Base-by-base conservation (phyloP, 1,140 invertebrate genomes). In the Pseudomyrmex concolor region DNA sequence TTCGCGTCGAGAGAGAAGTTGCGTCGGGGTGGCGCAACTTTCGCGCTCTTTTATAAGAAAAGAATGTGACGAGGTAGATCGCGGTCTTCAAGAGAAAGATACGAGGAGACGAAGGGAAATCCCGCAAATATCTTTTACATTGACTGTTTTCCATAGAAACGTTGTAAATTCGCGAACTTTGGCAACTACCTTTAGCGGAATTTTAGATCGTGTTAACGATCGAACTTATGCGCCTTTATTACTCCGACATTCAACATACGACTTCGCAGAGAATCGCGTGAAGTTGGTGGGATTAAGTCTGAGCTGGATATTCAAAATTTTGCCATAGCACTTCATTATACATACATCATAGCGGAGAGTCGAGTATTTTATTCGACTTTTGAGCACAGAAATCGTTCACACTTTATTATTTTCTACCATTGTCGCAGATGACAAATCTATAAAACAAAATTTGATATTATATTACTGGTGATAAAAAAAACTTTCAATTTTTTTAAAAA, bases 41-140 rank as follows among this genome's bases (percentile, higher is more conserved):
- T 25, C 17, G 17, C 43, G 10, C 66, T 34, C 34, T 71, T 80
- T 80, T 71, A 80, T 71, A 66, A n/a, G 51, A 59, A 71, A 80
- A 80, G 76, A 80, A 80, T 80, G 76, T 80, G 76, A 80, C 76
- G 76, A 80, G 76, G 76, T 22, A 63, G 62, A 82, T 62, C 64
- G 74, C 70, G 25, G 2, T 9, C 13, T 55, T n/a, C n/a, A 17
- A 22, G 67, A 22, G 67, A 72, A 68, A 80, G 64, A 59, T 34
- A 59, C 55, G 76, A 59, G 45, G 45, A 12, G 15, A 22, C 67
- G 77, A 34, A 25, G 59, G 59, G 12, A 10, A 74, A 48, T 45
- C 15, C 59, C 68, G 78, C 78, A 82, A 82, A 82, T 82, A 74
- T 74, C 71, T 82, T 82, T 82, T 82, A 82, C 78, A 82, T 82